Evolutionary conservation across 1,140 invertebrate genomes (phyloP).

Genomic region (Nebria ingens): DNA sequence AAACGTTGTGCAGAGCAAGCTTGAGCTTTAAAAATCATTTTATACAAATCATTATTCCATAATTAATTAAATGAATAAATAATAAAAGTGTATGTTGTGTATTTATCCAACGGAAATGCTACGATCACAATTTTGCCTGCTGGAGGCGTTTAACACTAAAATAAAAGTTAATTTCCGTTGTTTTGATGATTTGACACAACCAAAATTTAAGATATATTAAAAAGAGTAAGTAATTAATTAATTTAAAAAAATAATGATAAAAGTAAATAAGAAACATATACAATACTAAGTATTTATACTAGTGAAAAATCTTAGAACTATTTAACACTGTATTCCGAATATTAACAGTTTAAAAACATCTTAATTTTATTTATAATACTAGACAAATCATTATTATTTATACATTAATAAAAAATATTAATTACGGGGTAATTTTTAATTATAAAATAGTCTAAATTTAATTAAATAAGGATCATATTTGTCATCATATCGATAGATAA

Average conservation of each 20-base stretch:
- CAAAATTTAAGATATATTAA: background rate
- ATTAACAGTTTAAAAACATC: constrained; percentile 9
- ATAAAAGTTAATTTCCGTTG: background rate
- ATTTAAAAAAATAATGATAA: background rate
- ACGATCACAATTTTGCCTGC: background rate
- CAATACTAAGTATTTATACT: constrained; percentile 1
- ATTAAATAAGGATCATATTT: background rate
- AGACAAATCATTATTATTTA: constrained; percentile 2
- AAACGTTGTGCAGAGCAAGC: background rate
- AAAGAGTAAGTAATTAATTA: background rate
- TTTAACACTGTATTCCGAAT: constrained; percentile 9
- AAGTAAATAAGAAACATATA: background rate
- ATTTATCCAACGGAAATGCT: background rate
- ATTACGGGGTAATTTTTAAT: background rate
- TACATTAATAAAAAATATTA: background rate
- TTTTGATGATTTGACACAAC: background rate
- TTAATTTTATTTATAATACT: constrained; percentile 7
- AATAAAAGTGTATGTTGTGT: too few species aligned
- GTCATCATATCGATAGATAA: background rate
- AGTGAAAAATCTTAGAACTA: constrained; percentile 8
- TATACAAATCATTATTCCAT: background rate
- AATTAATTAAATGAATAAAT: too few species aligned
- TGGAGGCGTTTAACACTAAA: background rate
- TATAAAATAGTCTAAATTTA: constrained; percentile 5
- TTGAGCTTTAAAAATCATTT: background rate